Evolutionary conservation across 2,888 invertebrate genomes (phyloP).

Genomic region (Caenorhabditis japonica): DNA sequence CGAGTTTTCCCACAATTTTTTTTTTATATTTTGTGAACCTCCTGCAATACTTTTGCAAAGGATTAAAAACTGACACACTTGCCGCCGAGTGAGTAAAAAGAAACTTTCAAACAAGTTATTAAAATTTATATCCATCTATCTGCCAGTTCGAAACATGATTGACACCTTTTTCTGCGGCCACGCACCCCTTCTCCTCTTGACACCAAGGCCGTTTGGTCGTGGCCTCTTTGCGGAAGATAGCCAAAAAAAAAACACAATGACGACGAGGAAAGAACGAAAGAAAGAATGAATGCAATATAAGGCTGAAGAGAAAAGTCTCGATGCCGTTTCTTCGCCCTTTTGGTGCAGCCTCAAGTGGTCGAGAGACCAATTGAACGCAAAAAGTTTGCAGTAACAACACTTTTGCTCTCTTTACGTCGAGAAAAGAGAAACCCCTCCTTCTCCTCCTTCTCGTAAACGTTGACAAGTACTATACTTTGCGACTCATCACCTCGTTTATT

Average conservation of each 20-base stretch:
- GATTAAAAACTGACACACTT: too few relatives aligned
- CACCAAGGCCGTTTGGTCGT: constrained; percentile 40
- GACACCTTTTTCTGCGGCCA: constrained; percentile 31
- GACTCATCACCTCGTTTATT: constrained; percentile 11
- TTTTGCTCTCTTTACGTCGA: constrained; percentile 23
- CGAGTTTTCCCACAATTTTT: too few relatives aligned
- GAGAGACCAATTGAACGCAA: constrained; percentile 46
- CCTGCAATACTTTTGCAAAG: too few relatives aligned
- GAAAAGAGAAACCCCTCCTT: constrained; percentile 11
- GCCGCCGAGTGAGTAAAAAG: too few relatives aligned
- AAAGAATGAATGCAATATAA: too few relatives aligned
- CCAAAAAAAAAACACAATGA: constrained; percentile 28
- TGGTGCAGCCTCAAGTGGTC: constrained; percentile 48
- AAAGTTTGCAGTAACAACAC: constrained; percentile 48
- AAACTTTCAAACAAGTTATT: constrained; percentile 34
- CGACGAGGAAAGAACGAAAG: constrained; percentile 8
- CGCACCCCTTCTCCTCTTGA: constrained; percentile 34
- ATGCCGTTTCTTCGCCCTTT: constrained; percentile 10
- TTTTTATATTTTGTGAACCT: too few relatives aligned
- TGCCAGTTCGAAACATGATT: constrained; percentile 44
- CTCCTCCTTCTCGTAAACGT: constrained; percentile 10
- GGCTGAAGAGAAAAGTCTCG: constrained; percentile 28
- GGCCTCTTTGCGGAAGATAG: constrained; percentile 11
- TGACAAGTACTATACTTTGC: constrained; percentile 31
- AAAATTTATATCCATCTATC: constrained; percentile 19